Conservation (phyloP, 2,113 vertebrate genomes). For the Furnarius figulus region DNA sequence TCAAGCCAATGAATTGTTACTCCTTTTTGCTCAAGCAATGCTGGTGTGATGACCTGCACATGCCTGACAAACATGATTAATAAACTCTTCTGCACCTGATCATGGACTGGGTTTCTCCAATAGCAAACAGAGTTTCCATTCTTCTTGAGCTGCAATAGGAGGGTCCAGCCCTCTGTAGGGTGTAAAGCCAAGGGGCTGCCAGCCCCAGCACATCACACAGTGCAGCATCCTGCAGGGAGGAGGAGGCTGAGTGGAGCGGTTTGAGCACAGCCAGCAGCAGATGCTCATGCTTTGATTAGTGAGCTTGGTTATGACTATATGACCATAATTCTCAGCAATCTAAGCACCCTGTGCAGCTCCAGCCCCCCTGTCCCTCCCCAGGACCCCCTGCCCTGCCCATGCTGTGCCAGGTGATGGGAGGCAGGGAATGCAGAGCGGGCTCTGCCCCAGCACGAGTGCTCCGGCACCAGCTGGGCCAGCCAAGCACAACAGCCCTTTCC, state of each 20-base stretch:
- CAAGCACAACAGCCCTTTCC: not conserved
- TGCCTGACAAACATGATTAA: not conserved
- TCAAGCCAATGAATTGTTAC: not conserved
- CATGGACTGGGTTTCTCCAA: not conserved
- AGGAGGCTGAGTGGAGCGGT: not conserved
- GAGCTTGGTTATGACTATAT: not conserved
- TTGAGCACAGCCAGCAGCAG: fast-evolving
- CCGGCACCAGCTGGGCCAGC: not conserved
- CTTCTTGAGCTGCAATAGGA: not conserved
- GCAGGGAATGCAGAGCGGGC: not conserved
- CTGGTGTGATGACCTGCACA: not conserved
- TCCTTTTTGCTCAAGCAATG: not conserved
- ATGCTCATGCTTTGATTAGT: no score
- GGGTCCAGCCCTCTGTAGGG: no score
- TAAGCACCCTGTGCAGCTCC: not conserved
- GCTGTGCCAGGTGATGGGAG: not conserved
- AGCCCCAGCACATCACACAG: no score
- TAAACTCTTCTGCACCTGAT: not conserved
- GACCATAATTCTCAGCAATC: fast-evolving
- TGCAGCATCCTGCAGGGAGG: not conserved
- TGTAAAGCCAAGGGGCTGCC: not conserved
- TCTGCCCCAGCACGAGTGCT: not conserved
- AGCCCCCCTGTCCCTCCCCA: not conserved
- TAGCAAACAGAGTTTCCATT: fast-evolving
- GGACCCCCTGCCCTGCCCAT: no score